Evolutionary conservation across 2,797 vertebrate genomes (phyloP), one percentile per base, ranked within the genome.

Genomic region (Natrix natrix): DNA sequence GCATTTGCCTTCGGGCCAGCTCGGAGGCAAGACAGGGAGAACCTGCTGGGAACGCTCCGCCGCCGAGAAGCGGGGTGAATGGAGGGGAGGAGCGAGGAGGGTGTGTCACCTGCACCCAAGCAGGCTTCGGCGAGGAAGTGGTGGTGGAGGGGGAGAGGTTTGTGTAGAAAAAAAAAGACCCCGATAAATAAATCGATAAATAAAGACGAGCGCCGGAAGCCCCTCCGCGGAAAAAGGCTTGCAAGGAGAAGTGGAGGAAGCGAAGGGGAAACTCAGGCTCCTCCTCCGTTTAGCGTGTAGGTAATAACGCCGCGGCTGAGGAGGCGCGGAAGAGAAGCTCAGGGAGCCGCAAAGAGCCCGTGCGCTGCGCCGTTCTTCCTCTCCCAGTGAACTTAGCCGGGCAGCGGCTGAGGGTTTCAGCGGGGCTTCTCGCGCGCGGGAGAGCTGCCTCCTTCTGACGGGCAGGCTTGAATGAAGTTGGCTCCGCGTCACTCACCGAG

Each of bases 381-480:
- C 61, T 24, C 69, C 28, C 24, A 14, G 55, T 17, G 48, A 48
- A 69, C 91, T 92, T 86, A 93, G 94, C 94, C 95, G 91, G 90
- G 95, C 93, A 90, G 43, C 57, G 92, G 94, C 95, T 91, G 17
- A 22, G 32, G 54, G 17, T 8, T 28, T 16, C 13, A 28, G 28
- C 17, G 55, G 55, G 10, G 12, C 57, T 32, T 87, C 86, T 16
- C 5, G 56, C 14, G 43, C 63, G 91, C 95, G 60, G 94, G 54
- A 63, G 26, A 63, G 95, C 97, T 97, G 97, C 95, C 94, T 96
- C 96, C 96, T 28, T 48, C 74, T 24, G 74, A 97, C 98, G 97
- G 98, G 98, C 98, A 96, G 97, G 96, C 97, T 95, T 97, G 98
- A 97, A 97, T 94, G 96, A 97, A 97, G 89, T 96, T 96, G 43